A percentile compares a stretch with the other conserved stretches of the same genome.
Evolutionary conservation across 2,888 invertebrate species (phyloP).

Genomic region (Tetranychus truncatus): DNA sequence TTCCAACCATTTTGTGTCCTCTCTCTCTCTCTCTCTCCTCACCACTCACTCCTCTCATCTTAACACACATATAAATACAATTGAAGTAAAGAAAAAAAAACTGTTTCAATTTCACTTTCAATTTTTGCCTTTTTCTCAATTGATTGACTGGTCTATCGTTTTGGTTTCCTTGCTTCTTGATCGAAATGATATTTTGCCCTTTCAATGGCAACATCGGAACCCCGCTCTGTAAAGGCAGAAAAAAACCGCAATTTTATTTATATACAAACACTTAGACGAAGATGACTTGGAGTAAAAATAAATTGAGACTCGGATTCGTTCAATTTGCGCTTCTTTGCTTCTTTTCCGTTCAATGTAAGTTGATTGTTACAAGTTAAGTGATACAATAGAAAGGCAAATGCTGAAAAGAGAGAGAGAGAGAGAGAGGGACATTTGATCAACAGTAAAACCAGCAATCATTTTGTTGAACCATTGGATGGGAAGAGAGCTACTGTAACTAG

Average conservation of each 20-base stretch:
- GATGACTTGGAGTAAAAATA: background rate
- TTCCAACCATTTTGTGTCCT: background rate
- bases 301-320: background rate
- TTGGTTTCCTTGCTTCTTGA: background rate
- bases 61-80: background rate
- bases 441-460: no score
- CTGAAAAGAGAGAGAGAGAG: background rate
- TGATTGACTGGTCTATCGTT: background rate
- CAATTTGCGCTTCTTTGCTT: background rate
- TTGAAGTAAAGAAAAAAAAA: background rate
- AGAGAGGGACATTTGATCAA: no score
- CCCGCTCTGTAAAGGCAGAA: background rate
- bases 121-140: background rate
- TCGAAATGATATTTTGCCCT: background rate
- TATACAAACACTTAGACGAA: background rate
- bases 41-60: background rate
- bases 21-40: background rate
- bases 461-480: no score
- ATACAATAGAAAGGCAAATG: background rate
- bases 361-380: constrained; percentile 1
- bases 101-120: background rate
- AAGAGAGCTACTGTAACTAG: no score
- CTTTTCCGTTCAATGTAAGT: background rate
- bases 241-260: background rate
- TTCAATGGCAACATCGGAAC: background rate